A percentile compares a stretch with the other conserved stretches of the same genome.
Conservation (phyloP, 2,113 vertebrate genomes). For the Leucopsar rothschildi region DNA sequence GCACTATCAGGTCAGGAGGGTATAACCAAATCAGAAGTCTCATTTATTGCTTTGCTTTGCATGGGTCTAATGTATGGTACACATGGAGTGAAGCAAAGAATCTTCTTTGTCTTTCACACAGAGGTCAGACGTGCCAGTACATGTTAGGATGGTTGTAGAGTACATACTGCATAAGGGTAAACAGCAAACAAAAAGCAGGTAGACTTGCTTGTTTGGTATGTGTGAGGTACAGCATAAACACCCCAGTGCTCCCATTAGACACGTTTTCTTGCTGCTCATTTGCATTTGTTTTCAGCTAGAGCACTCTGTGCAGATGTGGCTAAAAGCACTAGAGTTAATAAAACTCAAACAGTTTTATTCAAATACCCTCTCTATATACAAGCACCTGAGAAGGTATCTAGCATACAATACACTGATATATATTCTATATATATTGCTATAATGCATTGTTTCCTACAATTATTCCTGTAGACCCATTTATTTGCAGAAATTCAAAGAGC, state of each 20-base stretch:
- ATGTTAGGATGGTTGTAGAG: background rate
- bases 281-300: conserved; percentile 17
- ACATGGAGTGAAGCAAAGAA: background rate
- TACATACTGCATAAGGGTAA: background rate
- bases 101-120: background rate
- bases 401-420: background rate
- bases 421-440: background rate
- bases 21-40: background rate
- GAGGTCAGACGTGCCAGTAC: background rate
- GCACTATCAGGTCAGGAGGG: background rate
- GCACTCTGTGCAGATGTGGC: background rate
- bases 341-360: background rate
- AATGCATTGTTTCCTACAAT: background rate
- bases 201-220: conserved; percentile 46
- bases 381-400: background rate
- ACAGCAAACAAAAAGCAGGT: conserved; percentile 35
- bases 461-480: background rate
- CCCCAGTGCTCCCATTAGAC: background rate
- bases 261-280: background rate
- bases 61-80: background rate
- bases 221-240: background rate
- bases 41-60: background rate
- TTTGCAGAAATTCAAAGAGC: background rate
- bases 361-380: background rate
- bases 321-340: background rate